Conservation (phyloP, 2,797 vertebrate species). For the Enteromius thamalakanensis region DNA sequence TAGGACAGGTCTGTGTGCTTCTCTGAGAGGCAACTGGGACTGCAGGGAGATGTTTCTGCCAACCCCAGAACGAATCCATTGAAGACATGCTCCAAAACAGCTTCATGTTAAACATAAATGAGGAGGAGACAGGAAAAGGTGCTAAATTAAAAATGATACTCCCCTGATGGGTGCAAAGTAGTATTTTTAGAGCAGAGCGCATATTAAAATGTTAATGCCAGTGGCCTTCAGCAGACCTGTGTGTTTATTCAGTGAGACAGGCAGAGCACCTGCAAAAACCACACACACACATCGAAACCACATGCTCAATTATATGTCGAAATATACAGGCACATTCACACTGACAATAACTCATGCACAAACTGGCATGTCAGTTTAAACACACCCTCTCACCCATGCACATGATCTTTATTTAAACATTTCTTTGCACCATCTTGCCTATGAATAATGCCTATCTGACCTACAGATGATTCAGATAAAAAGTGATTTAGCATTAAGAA, state of each 20-base stretch:
- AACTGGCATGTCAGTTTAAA: slow-evolving; percentile 24
- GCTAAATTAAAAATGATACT: slow-evolving; percentile 79
- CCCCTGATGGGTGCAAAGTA: slow-evolving; percentile 69
- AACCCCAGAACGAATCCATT: slow-evolving; percentile 23
- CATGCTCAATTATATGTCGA: slow-evolving; percentile 36
- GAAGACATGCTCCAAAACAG: slow-evolving; percentile 49
- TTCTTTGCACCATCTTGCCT: slow-evolving; percentile 5
- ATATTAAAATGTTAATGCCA: slow-evolving; percentile 75
- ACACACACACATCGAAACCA: slow-evolving; percentile 6
- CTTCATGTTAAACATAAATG: slow-evolving; percentile 72
- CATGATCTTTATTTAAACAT: slow-evolving; percentile 9
- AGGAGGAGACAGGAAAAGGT: slow-evolving; percentile 65
- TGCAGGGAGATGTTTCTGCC: slow-evolving; percentile 38
- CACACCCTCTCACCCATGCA: slow-evolving; percentile 10
- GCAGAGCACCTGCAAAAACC: slow-evolving; percentile 33
- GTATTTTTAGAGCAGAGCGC: slow-evolving; percentile 64
- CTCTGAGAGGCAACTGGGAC: background rate
- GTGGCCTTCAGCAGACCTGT: slow-evolving; percentile 58
- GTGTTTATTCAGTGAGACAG: slow-evolving; percentile 57
- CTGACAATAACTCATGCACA: slow-evolving; percentile 19
- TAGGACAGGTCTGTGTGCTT: background rate
- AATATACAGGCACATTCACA: slow-evolving; percentile 7
- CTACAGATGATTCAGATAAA: background rate
- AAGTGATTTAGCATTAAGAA: slow-evolving; percentile 8
- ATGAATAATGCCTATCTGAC: background rate